Base-by-base conservation (phyloP, 2,797 vertebrate species). In the Gymnocypris eckloni region DNA sequence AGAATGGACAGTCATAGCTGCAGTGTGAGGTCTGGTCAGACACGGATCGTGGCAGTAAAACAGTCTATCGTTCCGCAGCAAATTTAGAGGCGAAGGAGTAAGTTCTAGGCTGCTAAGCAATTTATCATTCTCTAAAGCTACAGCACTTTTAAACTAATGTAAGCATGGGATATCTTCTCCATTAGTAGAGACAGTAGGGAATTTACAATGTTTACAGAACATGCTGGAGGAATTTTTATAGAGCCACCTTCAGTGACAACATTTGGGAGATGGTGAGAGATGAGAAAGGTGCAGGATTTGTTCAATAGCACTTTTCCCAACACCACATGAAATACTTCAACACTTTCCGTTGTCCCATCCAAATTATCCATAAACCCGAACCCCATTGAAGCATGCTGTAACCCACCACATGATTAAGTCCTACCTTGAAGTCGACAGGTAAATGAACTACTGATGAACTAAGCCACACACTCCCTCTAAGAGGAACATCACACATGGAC, bases 201-300 rank as follows among this genome's bases (percentile, higher is more conserved):
- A 88, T 91, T 87, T 87, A 89, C 79, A 79, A 82, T 67, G 89
- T 91, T 90, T 90, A 89, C 84, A 88, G 78, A 85, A 89, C 80
- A 86, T 33, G 48, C 15, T 59, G 71, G 37, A 86, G 81, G 86
- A 87, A 89, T 90, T 91, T 89, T 89, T 90, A 87, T 91, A 79
- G 81, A 88, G 84, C 81, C 81, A 87, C 86, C 82, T 89, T 89
- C 80, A 84, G 83, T 87, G 84, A 82, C 66, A 85, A 54, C 28
- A 50, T 85, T 79, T 39, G 54, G 72, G 54, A 79, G 67, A 72
- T 1, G 67, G 15, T 80, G 84, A 85, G 76, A 81, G 70, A 81
- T 67, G 78, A 81, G 79, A 80, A 67, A n/a, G 64, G 64, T 70
- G 45, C 37, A 77, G 37, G 37, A 78, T 78, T 41, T 78, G 75